Conservation (phyloP, 2,888 invertebrate genomes). For the Meloe dianella region DNA sequence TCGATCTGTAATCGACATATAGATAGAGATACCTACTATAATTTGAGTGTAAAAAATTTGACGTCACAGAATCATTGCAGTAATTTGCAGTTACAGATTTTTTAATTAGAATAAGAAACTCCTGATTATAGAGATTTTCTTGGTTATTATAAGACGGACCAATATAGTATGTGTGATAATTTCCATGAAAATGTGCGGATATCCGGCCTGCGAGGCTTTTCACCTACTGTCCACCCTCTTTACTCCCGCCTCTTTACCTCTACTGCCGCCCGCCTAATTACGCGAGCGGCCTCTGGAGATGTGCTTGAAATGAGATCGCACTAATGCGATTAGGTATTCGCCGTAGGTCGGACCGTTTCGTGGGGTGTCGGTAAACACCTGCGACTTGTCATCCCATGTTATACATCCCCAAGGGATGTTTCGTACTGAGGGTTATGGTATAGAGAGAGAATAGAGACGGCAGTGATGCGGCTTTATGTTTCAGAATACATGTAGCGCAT, state of each 20-base stretch:
- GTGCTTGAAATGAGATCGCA: slow-evolving; percentile 53
- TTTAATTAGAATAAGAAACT: background rate
- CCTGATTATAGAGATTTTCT: background rate
- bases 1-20: background rate
- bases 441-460: background rate
- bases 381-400: slow-evolving; percentile 56
- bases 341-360: slow-evolving; percentile 33
- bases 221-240: slow-evolving; percentile 32
- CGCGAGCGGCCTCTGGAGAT: slow-evolving; percentile 45
- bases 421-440: slow-evolving; percentile 11
- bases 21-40: too few relatives aligned
- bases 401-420: slow-evolving; percentile 51
- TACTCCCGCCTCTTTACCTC: slow-evolving; percentile 20
- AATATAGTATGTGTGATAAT: slow-evolving; percentile 9
- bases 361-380: slow-evolving; percentile 52
- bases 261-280: slow-evolving; percentile 44
- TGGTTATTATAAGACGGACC: too few relatives aligned
- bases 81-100: too few relatives aligned
- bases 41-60: too few relatives aligned
- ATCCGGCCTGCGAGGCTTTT: slow-evolving; percentile 17
- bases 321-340: slow-evolving; percentile 52
- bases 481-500: slow-evolving; percentile 6
- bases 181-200: slow-evolving; percentile 7
- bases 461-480: slow-evolving; percentile 9
- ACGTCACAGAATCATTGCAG: too few relatives aligned